These are phyloP conservation scores for Idaea dimidiata DNA, from an alignment of 2,888 invertebrate species.

Conservation along the genomic window DNA sequence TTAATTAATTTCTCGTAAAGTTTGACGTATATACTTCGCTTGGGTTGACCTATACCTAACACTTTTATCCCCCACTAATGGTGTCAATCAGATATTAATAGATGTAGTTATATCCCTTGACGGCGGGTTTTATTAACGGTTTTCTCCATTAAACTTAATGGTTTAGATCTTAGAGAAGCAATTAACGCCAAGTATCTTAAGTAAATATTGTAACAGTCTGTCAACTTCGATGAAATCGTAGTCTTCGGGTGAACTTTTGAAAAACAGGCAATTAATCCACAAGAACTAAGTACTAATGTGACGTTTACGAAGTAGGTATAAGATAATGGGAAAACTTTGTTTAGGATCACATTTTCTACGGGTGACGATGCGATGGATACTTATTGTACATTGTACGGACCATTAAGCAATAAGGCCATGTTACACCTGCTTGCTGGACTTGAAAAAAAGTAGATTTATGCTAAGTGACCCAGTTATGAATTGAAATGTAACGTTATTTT, in stretches of 20 bases:
- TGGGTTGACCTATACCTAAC: background rate
- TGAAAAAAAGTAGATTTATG: background rate
- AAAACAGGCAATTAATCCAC: slow-evolving; percentile 21
- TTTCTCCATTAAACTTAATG: slow-evolving; percentile 22
- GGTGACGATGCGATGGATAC: slow-evolving; percentile 12
- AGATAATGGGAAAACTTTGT: slow-evolving; percentile 15
- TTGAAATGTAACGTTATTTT: background rate
- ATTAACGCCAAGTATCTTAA: slow-evolving; percentile 26
- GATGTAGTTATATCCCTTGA: slow-evolving; percentile 20
- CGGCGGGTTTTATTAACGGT: slow-evolving; percentile 21
- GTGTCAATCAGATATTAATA: slow-evolving; percentile 16
- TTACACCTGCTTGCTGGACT: background rate
- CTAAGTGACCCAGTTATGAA: background rate
- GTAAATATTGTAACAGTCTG: slow-evolving; percentile 23
- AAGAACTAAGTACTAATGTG: slow-evolving; percentile 12
- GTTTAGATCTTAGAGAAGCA: slow-evolving; percentile 23
- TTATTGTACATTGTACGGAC: slow-evolving; percentile 8
- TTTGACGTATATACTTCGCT: background rate
- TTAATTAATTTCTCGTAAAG: background rate
- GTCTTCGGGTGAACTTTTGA: slow-evolving; percentile 16
- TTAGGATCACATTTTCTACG: slow-evolving; percentile 18
- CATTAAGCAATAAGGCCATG: background rate
- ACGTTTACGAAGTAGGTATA: slow-evolving; percentile 15
- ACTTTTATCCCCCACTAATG: background rate
- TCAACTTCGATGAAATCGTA: slow-evolving; percentile 14